Conservation (phyloP, 2,888 invertebrate genomes). For the Neocrepidodera transversa region DNA sequence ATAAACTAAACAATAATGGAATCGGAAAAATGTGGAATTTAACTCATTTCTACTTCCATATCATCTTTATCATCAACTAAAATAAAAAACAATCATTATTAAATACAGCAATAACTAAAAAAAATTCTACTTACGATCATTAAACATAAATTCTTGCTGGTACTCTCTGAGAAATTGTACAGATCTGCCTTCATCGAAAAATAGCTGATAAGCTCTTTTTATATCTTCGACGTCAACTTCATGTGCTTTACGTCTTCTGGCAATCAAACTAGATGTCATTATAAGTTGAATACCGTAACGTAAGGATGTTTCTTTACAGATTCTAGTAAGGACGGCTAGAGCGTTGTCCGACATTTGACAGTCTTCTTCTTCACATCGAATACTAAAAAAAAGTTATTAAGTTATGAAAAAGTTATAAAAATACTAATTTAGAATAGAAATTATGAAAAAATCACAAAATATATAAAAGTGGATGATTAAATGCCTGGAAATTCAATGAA, state of each 20-base stretch:
- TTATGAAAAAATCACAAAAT: too few species aligned
- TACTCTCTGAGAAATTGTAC: conserved; percentile 94
- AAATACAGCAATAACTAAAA: neutral
- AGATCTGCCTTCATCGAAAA: conserved; percentile 92
- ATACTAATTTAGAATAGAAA: too few species aligned
- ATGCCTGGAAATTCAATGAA: too few species aligned
- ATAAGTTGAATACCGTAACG: conserved; percentile 98
- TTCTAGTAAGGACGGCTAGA: conserved; percentile 86
- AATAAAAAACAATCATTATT: conserved; percentile 34
- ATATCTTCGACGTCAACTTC: conserved; percentile 90
- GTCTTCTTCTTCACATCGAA: conserved; percentile 96
- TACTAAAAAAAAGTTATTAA: too few species aligned
- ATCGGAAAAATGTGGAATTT: neutral
- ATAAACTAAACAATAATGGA: neutral
- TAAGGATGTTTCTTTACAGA: conserved; percentile 91
- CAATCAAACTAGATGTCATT: conserved; percentile 94
- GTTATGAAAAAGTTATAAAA: too few species aligned
- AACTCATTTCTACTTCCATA: conserved; percentile 44
- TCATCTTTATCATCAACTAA: conserved; percentile 46
- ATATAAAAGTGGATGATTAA: too few species aligned
- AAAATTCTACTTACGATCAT: conserved; percentile 61
- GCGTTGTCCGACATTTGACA: conserved; percentile 94
- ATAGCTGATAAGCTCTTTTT: conserved; percentile 92
- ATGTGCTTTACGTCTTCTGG: conserved; percentile 84
- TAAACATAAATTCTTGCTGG: conserved; percentile 95